These are phyloP conservation scores for Tiliacea aurago DNA, from an alignment of 2,888 invertebrate species.

Conservation along the genomic window DNA sequence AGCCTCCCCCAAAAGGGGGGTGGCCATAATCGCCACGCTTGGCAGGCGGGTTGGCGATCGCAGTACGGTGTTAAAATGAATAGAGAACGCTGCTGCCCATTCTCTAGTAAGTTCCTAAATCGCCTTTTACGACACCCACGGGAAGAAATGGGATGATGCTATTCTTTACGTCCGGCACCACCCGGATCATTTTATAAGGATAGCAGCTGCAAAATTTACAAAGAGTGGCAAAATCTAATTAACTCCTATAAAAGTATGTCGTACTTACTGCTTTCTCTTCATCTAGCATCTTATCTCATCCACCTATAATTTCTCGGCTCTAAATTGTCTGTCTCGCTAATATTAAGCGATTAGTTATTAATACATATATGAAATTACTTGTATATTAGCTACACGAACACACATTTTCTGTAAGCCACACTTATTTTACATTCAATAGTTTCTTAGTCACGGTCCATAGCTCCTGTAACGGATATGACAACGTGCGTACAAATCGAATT, in stretches of 20 bases:
- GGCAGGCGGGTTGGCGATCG: no score
- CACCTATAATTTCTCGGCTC: conserved; percentile 41
- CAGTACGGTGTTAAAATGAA: no score
- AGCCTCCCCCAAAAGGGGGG: no score
- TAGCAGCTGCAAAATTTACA: no score
- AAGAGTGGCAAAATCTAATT: no score
- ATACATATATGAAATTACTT: conserved; percentile 57
- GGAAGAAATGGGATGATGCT: no score
- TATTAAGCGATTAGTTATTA: conserved; percentile 50
- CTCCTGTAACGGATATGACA: conserved; percentile 76
- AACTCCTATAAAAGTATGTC: conserved; percentile 12
- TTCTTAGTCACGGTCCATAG: conserved; percentile 73
- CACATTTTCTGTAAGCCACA: conserved; percentile 50
- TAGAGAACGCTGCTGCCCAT: no score
- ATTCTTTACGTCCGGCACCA: no score
- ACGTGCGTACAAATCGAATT: conserved; percentile 58
- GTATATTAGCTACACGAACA: conserved; percentile 54
- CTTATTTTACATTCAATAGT: conserved; percentile 66
- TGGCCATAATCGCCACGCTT: no score
- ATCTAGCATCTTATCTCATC: conserved; percentile 16
- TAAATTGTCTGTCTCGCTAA: conserved; percentile 35
- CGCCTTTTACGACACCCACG: no score
- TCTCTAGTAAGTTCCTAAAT: no score
- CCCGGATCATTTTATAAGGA: not conserved
- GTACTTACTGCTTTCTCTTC: conserved; percentile 43